These are phyloP conservation scores for Oplegnathus fasciatus DNA, from an alignment of 2,113 vertebrate genomes.

Conservation along the genomic window DNA sequence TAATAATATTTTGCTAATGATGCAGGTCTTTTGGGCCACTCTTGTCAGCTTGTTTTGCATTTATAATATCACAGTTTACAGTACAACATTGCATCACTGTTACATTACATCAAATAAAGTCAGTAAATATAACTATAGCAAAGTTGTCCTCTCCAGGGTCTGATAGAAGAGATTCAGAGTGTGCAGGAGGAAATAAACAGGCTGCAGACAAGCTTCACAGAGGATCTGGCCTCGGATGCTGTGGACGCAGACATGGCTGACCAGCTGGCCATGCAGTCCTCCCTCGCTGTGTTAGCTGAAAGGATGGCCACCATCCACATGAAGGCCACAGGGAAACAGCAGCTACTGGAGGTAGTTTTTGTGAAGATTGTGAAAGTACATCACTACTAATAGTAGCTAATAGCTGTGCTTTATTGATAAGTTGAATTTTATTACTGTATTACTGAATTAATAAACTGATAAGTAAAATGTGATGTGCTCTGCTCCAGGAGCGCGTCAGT, in stretches of 20 bases:
- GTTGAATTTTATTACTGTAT: background rate
- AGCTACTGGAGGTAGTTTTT: constrained; percentile 91
- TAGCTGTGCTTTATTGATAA: background rate
- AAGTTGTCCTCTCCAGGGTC: constrained; percentile 79
- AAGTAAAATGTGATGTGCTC: constrained; percentile 11
- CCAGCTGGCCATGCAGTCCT: constrained; percentile 93
- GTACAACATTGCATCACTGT: background rate
- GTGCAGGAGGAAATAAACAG: constrained; percentile 92
- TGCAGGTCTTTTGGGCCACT: background rate
- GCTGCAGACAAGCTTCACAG: constrained; percentile 89
- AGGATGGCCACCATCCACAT: constrained; percentile 97
- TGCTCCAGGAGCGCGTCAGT: constrained; percentile 89
- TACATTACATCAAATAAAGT: background rate
- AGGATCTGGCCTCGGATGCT: constrained; percentile 86
- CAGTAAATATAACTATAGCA: background rate
- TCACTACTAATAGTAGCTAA: background rate
- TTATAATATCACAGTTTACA: background rate
- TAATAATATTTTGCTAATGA: background rate
- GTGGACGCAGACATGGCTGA: constrained; percentile 90
- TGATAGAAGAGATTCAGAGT: constrained; percentile 92
- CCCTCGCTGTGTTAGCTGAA: constrained; percentile 92
- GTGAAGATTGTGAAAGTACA: background rate
- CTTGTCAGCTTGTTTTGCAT: background rate
- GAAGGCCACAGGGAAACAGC: constrained; percentile 94
- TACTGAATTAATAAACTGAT: fast-evolving